A percentile compares a stretch with the other conserved stretches of the same genome.
Evolutionary conservation across 2,797 vertebrate genomes (phyloP).

Genomic region (Otus scops): DNA sequence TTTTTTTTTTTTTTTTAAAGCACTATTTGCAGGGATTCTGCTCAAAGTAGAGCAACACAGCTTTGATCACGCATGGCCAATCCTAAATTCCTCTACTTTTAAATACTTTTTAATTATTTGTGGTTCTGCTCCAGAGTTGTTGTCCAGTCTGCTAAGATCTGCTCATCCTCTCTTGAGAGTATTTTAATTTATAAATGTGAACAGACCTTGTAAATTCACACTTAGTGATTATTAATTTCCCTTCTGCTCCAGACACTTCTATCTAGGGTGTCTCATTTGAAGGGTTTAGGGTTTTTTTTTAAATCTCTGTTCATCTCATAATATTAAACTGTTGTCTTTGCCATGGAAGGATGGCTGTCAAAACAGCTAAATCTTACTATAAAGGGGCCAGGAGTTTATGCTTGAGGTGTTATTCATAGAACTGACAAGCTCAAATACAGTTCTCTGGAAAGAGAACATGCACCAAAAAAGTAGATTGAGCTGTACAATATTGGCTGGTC

Average conservation of each 20-base stretch:
- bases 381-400: neutral
- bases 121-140: neutral
- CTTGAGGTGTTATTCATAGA: neutral
- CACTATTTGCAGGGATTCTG: neutral
- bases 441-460: neutral
- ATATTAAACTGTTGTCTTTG: conserved; percentile 7
- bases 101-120: neutral
- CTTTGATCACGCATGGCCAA: neutral
- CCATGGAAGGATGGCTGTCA: neutral
- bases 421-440: conserved; percentile 12
- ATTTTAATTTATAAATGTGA: conserved; percentile 31
- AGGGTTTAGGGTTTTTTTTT: neutral
- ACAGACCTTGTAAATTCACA: conserved; percentile 6
- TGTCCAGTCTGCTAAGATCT: neutral
- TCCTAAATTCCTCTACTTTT: neutral
- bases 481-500: neutral
- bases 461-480: neutral
- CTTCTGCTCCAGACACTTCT: neutral
- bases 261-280: neutral
- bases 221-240: neutral
- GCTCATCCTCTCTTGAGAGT: neutral
- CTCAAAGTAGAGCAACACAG: neutral
- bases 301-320: neutral
- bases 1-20: no score
- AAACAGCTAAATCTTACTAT: conserved; percentile 12